These are phyloP conservation scores for Glaucopsyche alexis DNA, from an alignment of 2,888 invertebrate species.

Conservation along the genomic window DNA sequence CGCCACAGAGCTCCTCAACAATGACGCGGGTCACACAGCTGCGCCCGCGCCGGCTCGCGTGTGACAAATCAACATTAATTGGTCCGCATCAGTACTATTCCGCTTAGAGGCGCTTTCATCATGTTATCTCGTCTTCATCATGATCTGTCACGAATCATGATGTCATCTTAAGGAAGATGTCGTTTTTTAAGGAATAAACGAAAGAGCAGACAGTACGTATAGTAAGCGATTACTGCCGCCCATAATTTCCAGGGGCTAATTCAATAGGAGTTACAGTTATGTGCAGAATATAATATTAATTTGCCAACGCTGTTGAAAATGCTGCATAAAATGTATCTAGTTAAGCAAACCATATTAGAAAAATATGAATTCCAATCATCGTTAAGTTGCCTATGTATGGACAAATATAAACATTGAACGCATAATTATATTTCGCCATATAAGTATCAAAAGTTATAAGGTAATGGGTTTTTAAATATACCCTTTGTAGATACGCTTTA, in stretches of 20 bases:
- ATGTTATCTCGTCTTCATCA: neutral
- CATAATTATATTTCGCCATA: slow-evolving; percentile 14
- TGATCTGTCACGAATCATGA: neutral
- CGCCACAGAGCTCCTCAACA: slow-evolving; percentile 2
- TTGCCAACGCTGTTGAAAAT: too few species aligned
- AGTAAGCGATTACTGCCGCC: too few species aligned
- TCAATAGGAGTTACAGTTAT: too few species aligned
- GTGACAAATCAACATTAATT: slow-evolving; percentile 21
- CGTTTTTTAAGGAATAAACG: too few species aligned
- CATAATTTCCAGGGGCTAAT: too few species aligned
- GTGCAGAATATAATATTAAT: too few species aligned
- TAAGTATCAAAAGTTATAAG: neutral
- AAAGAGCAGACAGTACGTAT: too few species aligned
- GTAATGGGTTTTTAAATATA: neutral
- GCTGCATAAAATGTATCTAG: too few species aligned
- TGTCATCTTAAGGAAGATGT: neutral
- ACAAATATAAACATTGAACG: neutral
- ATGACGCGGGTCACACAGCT: slow-evolving; percentile 10
- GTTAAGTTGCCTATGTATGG: too few species aligned
- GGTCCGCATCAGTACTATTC: slow-evolving; percentile 13
- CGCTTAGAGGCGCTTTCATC: neutral
- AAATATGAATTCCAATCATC: too few species aligned
- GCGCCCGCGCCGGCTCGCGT: slow-evolving; percentile 18
- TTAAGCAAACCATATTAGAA: too few species aligned
- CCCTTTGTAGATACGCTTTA: neutral